Percentiles rank a stretch among this genome's conserved stretches.
These are phyloP conservation scores for Stichodactyla mertensii DNA, from an alignment of 64 coral and sea anemone species.

Conservation along the genomic window DNA sequence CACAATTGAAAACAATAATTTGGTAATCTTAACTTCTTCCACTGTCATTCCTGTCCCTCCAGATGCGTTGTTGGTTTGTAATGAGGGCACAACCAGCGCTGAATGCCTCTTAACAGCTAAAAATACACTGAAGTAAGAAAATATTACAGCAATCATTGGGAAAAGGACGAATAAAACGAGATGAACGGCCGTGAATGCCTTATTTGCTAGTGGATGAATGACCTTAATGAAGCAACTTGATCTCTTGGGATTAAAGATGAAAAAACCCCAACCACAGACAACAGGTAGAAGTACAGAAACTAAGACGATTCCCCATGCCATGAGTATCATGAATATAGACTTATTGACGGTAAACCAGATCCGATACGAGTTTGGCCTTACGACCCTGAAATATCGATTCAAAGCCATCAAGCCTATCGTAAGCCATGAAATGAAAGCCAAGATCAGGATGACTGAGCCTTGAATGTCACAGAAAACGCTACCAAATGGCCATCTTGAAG, in stretches of 20 bases:
- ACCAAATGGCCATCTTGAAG: constrained; percentile 33
- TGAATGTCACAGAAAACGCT: constrained; percentile 16
- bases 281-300: constrained; percentile 9
- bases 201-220: background rate
- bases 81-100: background rate
- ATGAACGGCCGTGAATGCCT: background rate
- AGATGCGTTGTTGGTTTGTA: background rate
- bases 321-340: background rate
- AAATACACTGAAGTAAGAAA: constrained; percentile 52
- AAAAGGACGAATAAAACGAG: background rate
- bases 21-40: constrained; percentile 42
- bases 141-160: constrained; percentile 1
- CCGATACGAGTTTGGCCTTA: constrained; percentile 21
- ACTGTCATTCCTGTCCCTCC: background rate
- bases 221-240: background rate
- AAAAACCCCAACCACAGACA: background rate
- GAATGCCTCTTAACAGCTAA: constrained; percentile 26
- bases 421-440: constrained; percentile 23
- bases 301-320: background rate
- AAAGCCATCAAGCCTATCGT: constrained; percentile 37
- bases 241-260: constrained; percentile 10
- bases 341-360: constrained; percentile 21
- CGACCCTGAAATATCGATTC: constrained; percentile 50
- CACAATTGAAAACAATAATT: constrained; percentile 32
- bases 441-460: constrained; percentile 17